phyloP scores from a whole-genome alignment of 1,140 invertebrate species.

The Drosophila asahinai region DNA sequence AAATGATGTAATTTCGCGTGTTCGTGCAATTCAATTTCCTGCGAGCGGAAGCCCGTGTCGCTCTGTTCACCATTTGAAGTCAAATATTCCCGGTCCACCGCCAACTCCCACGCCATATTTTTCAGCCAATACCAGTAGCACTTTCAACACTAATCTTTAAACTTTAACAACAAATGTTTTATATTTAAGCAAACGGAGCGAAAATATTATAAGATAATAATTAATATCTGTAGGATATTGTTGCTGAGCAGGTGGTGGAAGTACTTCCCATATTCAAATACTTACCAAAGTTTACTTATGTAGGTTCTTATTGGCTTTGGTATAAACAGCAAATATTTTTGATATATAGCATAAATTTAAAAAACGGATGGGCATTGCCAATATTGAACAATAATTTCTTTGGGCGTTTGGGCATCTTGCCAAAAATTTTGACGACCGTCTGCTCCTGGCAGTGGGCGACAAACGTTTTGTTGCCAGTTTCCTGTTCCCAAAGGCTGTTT shows the following conservation, averaged over 20 bases:
- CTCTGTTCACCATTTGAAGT: conserved; percentile 79
- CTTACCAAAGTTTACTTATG: conserved; percentile 39
- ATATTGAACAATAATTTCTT: conserved; percentile 82
- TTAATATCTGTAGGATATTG: neutral
- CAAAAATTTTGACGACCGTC: conserved; percentile 59
- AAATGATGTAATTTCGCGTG: conserved; percentile 85
- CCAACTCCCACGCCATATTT: neutral
- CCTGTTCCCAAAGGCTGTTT: conserved; percentile 47
- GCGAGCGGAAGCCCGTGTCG: conserved; percentile 86
- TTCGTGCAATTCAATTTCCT: conserved; percentile 84
- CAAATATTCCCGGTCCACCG: conserved; percentile 54
- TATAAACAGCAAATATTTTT: conserved; percentile 53
- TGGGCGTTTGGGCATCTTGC: conserved; percentile 71
- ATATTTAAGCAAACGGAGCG: neutral
- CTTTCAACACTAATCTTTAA: conserved; percentile 39
- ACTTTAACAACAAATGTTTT: conserved; percentile 41
- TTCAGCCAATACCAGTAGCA: neutral
- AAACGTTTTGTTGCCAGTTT: conserved; percentile 82
- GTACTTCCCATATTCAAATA: neutral
- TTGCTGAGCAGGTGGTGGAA: too few relatives aligned
- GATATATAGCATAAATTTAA: conserved; percentile 70
- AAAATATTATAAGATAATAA: conserved; percentile 1
- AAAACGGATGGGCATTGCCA: conserved; percentile 54
- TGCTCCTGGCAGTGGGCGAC: conserved; percentile 63
- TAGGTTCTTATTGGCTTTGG: conserved; percentile 25